Evolutionary conservation across 1,140 invertebrate species (phyloP).

Genomic region (Heliconius nattereri): DNA sequence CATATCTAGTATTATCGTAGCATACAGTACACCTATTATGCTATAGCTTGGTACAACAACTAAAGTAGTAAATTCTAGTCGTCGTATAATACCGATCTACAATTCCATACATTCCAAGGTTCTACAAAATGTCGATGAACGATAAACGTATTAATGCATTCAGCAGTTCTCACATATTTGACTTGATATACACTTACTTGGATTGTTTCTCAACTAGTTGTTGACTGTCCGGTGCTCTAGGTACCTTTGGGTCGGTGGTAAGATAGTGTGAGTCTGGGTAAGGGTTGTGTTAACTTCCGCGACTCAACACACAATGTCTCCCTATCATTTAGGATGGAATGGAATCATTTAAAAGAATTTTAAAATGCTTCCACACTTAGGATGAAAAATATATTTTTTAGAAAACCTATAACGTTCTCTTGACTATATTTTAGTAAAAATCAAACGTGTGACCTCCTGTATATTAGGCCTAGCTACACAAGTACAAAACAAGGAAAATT

Average conservation of each 20-base stretch:
- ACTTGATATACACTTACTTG: neutral
- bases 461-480: no score
- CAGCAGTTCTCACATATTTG: neutral
- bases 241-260: neutral
- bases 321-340: no score
- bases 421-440: no score
- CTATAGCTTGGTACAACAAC: neutral
- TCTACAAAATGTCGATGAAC: constrained; percentile 44
- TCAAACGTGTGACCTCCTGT: no score
- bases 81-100: neutral
- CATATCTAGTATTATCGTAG: neutral
- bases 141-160: constrained; percentile 22
- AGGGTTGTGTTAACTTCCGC: neutral
- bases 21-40: neutral
- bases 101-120: constrained; percentile 41
- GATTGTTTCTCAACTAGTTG: neutral
- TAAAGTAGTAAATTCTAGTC: neutral
- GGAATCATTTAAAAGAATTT: no score
- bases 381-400: no score
- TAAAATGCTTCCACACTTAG: no score
- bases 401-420: no score
- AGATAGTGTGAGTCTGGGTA: neutral
- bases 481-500: neutral
- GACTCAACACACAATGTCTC: no score
- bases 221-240: neutral